These are phyloP conservation scores for Hypomecis atomaria DNA, from an alignment of 2,888 invertebrate genomes.

Conservation along the genomic window DNA sequence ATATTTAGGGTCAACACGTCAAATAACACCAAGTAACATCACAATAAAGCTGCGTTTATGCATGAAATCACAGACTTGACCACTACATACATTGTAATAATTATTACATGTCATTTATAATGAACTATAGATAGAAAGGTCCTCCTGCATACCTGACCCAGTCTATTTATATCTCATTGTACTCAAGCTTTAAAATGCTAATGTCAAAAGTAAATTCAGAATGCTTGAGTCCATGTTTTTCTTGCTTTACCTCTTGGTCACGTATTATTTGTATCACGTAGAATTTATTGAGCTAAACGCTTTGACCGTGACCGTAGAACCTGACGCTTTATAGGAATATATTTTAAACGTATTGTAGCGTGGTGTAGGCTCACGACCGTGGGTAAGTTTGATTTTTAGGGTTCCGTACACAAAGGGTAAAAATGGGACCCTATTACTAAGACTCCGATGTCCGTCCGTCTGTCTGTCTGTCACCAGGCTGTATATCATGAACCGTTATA, in stretches of 20 bases:
- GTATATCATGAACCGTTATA: no score
- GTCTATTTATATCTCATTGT: slow-evolving; percentile 37
- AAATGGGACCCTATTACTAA: no score
- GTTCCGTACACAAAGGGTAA: no score
- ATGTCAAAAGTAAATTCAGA: slow-evolving; percentile 44
- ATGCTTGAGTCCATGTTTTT: slow-evolving; percentile 14
- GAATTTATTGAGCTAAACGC: slow-evolving; percentile 33
- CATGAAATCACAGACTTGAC: no score
- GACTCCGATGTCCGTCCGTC: no score
- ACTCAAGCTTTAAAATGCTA: slow-evolving; percentile 44
- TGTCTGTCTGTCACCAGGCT: no score
- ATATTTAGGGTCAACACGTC: no score
- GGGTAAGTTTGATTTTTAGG: slow-evolving; percentile 6
- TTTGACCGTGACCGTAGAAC: slow-evolving; percentile 33
- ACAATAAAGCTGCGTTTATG: no score
- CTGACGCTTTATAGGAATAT: slow-evolving; percentile 1
- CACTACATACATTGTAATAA: no score
- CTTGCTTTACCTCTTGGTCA: slow-evolving; percentile 24
- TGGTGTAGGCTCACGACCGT: slow-evolving; percentile 13
- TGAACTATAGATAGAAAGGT: slow-evolving; percentile 8
- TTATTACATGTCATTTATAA: no score
- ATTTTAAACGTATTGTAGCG: slow-evolving; percentile 18
- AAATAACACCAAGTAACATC: no score
- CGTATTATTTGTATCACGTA: slow-evolving; percentile 38
- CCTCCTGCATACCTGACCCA: slow-evolving; percentile 26